phyloP scores from a whole-genome alignment of 2,113 vertebrate genomes.

The Indicator maculatus region DNA sequence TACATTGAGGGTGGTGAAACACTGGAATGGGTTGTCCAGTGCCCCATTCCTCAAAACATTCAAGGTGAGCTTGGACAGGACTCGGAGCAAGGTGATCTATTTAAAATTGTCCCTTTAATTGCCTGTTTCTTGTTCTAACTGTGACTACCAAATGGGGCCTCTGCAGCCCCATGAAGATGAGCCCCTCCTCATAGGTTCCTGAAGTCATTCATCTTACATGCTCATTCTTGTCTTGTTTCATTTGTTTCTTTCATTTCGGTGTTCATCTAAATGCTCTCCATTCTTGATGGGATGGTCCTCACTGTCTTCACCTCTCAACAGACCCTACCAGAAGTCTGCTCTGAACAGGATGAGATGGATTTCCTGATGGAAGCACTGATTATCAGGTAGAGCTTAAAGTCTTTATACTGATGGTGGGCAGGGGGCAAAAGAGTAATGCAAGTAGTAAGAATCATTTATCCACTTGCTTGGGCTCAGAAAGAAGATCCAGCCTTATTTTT shows the following conservation, averaged over 20 bases:
- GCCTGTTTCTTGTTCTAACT: neutral
- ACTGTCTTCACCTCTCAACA: constrained; percentile 44
- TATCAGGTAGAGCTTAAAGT: constrained; percentile 81
- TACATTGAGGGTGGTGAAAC: no score
- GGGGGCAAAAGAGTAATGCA: neutral
- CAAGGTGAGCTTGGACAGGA: no score
- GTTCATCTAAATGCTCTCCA: neutral
- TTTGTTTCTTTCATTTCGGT: neutral
- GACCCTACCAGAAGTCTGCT: constrained; percentile 94
- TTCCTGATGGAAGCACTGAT: constrained; percentile 93
- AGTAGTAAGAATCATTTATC: neutral
- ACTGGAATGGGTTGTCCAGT: no score
- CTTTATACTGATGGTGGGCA: neutral
- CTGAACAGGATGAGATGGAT: constrained; percentile 91
- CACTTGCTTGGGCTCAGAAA: neutral
- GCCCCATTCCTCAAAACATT: no score
- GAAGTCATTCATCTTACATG: neutral
- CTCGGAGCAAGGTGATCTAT: no score
- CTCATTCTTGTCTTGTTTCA: neutral
- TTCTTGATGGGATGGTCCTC: neutral
- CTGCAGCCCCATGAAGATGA: neutral
- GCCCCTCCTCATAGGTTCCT: neutral
- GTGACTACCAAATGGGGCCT: neutral
- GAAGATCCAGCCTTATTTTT: neutral
- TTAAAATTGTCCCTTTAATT: no score